Conservation (phyloP, 2,797 vertebrate species). For the Lutjanus campechanus region DNA sequence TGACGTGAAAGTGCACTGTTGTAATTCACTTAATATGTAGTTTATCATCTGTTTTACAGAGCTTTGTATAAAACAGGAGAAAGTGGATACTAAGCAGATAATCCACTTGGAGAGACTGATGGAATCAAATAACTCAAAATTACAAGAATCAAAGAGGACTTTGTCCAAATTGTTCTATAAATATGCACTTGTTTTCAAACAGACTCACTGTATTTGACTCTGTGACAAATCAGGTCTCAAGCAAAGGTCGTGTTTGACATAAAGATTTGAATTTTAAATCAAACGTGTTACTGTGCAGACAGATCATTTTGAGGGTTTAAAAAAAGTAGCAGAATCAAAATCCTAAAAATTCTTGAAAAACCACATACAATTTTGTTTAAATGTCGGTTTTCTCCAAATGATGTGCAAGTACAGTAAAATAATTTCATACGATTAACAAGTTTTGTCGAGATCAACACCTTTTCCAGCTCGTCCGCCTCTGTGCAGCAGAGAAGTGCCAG, state of each 20-base stretch:
- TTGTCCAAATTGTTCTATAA: background rate
- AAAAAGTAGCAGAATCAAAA: background rate
- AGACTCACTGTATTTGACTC: slow-evolving; percentile 10
- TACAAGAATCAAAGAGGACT: background rate
- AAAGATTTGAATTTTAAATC: slow-evolving; percentile 4
- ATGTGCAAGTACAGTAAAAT: slow-evolving; percentile 1
- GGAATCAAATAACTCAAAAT: background rate
- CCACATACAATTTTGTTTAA: too few species aligned
- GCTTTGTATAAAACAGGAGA: background rate
- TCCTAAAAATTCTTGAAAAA: too few species aligned
- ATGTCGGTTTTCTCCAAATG: background rate
- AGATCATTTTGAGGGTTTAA: background rate
- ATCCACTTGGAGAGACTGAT: slow-evolving; percentile 1
- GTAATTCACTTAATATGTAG: background rate
- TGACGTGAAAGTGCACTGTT: background rate
- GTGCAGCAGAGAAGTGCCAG: slow-evolving; percentile 4
- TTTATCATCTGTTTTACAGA: background rate
- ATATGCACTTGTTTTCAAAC: background rate
- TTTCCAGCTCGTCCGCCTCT: slow-evolving; percentile 10
- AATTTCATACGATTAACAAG: background rate
- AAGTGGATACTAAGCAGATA: background rate
- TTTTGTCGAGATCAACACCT: slow-evolving; percentile 17
- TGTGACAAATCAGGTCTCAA: slow-evolving; percentile 1
- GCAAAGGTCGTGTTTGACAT: background rate
- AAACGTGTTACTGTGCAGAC: background rate